Base-by-base conservation (phyloP, 1,140 invertebrate genomes). In the Aphelenchoides avenae region DNA sequence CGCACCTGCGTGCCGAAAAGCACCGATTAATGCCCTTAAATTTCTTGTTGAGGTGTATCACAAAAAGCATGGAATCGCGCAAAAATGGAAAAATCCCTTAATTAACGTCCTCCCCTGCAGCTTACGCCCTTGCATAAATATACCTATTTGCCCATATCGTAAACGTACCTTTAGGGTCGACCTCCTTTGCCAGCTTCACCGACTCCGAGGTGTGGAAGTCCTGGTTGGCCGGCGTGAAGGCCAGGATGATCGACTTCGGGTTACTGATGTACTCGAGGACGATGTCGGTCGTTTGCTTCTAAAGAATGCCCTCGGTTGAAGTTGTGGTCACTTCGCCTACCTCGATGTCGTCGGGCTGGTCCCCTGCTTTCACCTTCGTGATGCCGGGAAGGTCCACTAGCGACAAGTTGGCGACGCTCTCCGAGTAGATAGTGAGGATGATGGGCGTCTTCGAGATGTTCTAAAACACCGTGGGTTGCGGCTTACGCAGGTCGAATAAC, bases 341-440 rank as follows among this genome's bases (percentile, higher is more conserved):
- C 49, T 83, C 82, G 51, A 83, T 84, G 62, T 83, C 81, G 30
- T 75, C 71, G 26, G 82, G 83, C 61, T 83, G 82, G 62, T 84
- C 82, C 15, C 81, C 83, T 20, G 84, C 80, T 15, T 82, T 80
- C 5, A 78, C 88, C 82, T 97, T 97, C 31, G 93, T 97, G 20
- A 98, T 87, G 53, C 94, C 94, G 51, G 94, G 94, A 31, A 98
- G 80, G 82, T 98, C 94, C 29, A 99, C 91, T 1, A 99, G 37
- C 22, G 94, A 97, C 50, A 61, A 29, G 42, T 61, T 97, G 20
- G 98, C 89, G 37, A 98, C 92, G 58, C 84, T 84, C 4, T 85
- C 84, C 1, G 94, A 98, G 78, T 83, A 98, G 5, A 86, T 94
- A 81, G 95, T 98, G 36, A 99, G 82, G 76, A 87, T 91, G 61